Base-by-base conservation (phyloP, 2,113 vertebrate genomes). In the Anser cygnoides region DNA sequence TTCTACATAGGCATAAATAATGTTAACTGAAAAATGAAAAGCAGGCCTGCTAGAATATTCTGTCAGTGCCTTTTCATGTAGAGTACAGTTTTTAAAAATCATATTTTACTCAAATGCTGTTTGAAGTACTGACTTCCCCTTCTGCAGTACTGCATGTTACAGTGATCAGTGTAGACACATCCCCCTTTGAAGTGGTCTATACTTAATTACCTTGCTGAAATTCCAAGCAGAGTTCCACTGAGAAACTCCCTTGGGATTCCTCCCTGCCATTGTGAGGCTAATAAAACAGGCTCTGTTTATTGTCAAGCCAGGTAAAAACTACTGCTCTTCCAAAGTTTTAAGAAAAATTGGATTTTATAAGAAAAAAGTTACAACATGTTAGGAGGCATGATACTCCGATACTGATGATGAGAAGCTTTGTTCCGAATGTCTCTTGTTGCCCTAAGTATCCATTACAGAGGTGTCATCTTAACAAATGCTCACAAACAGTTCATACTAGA, bases 161-260 rank as follows among this genome's bases (percentile, higher is more conserved):
- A 90, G 54, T 93, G 93, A 95, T 96, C 76, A 41, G 91, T 87
- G 39, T 22, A 88, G 93, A 86, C 87, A 91, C 16, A 93, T 96
- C 93, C 79, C 50, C 13, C 91, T 97, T 96, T 92, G 93, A 79
- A 94, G 93, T 87, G 84, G 82, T 93, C 90, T 94, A 5, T 89
- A 70, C 59, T 95, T 96, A 93, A 96, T 95, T 97, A 78, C 49
- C 62, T 55, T 54, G 28, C 95, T 96, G 70, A 96, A 90, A 95
- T 96, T 97, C 97, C 96, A 87, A 85, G 92, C 92, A 92, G 85
- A 90, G 77, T 74, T 87, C 39, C 63, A 46, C 85, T 96, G 96
- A 90, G 26, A 96, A 96, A 95, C 94, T 96, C 96, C 46, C 61
- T 41, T 52, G 84, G 96, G 95, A 93, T 93, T 96, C 71, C 92